Evolutionary conservation across 2,888 invertebrate species (phyloP), one percentile per base, ranked within the genome.

Genomic region (Aphidius colemani): DNA sequence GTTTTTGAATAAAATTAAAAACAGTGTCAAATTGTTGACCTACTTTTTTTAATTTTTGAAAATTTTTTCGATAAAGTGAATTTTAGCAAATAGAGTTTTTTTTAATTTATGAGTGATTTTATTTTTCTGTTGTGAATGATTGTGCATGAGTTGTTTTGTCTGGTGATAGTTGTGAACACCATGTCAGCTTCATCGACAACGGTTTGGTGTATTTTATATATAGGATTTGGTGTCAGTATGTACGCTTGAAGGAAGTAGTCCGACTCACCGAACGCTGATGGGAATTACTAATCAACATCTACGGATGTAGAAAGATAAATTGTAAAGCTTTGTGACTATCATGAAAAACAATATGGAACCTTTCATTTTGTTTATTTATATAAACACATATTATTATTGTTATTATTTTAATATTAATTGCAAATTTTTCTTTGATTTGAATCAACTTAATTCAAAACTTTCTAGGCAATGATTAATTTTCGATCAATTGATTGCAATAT

Each of bases 211-310:
- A 30, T 5, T 30, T 30, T 30, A 30, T 78, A 79, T 79, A 79
- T 79, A 75, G 79, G 76, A 79, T 79, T 79, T 77, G 79, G 79
- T 79, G 79, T 79, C 79, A 78, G 74, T 74, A 69, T 74, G 71
- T 73, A 43, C 39, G 40, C 50, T 65, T 70, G 66, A 45, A 67
- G 69, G 75, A 79, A 79, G 79, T 79, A 78, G 79, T 78, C 75
- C 79, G 76, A 71, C 71, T 71, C 70, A 68, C 69, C 73, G 71
- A 66, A 69, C 66, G 68, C 65, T 61, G 64, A 63, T 66, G 60
- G 71, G 78, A 79, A 79, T 79, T 77, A 79, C 79, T 78, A 79
- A 79, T 79, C 78, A 77, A 76, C 72, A 77, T 78, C 70, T 74
- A 72, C 70, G 70, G 50, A 59, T 58, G 61, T 53, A 60, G 48